These are phyloP conservation scores for Aspidapion aeneum DNA, from an alignment of 2,888 invertebrate species.

Conservation along the genomic window DNA sequence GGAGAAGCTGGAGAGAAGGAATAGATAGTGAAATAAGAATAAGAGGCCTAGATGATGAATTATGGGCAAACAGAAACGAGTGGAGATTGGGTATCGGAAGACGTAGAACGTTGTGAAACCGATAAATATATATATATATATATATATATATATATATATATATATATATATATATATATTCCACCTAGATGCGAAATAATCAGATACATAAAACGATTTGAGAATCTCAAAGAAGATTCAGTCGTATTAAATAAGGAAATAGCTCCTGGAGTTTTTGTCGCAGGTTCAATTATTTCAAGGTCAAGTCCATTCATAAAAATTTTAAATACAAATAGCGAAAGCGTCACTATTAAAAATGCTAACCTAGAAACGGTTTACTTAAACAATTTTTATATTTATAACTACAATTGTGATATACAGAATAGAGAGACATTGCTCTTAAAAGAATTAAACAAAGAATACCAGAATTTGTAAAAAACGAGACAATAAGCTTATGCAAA, in stretches of 20 bases:
- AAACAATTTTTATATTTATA: not conserved
- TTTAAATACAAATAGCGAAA: constrained; percentile 10
- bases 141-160: no score
- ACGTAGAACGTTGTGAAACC: no score
- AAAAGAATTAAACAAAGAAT: constrained; percentile 6
- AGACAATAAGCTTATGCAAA: constrained; percentile 7
- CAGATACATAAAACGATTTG: not conserved
- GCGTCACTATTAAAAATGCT: no score
- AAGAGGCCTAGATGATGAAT: no score
- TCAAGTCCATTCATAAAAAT: constrained; percentile 14
- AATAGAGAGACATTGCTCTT: not conserved
- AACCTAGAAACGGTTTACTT: not conserved
- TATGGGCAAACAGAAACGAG: no score
- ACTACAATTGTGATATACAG: not conserved
- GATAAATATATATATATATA: no score
- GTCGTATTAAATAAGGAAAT: not conserved
- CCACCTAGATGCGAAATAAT: constrained; percentile 11
- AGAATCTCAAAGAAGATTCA: constrained; percentile 3
- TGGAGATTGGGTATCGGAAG: no score
- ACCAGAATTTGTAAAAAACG: constrained; percentile 4
- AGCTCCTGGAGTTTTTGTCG: constrained; percentile 7
- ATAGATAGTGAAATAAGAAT: no score
- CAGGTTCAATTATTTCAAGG: constrained; percentile 11
- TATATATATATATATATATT: no score
- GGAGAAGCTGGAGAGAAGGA: no score